Evolutionary conservation across 2,888 invertebrate species (phyloP).

Genomic region (Amblyteles armatorius): DNA sequence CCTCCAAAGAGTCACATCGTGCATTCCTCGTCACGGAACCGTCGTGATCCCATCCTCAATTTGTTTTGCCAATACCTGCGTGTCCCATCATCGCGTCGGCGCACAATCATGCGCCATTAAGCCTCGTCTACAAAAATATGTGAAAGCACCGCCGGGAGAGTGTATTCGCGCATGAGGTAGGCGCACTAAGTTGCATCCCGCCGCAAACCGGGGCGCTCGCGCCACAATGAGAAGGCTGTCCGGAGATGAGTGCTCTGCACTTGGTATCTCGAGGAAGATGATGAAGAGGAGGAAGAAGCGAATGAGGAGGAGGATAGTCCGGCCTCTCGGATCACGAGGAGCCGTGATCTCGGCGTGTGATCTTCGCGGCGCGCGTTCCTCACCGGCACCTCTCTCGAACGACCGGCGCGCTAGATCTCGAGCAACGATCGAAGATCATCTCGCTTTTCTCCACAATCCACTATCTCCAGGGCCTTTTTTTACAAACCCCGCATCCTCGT

Average conservation of each 20-base stretch:
- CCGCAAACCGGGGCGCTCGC: slow-evolving; percentile 38
- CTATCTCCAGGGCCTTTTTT: slow-evolving; percentile 20
- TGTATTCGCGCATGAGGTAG: slow-evolving; percentile 35
- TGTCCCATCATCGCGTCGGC: slow-evolving; percentile 70
- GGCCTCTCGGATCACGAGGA: slow-evolving; percentile 32
- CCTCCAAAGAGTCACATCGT: neutral
- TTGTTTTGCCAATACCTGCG: slow-evolving; percentile 3
- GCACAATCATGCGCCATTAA: slow-evolving; percentile 79
- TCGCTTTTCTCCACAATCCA: slow-evolving; percentile 67
- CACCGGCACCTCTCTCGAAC: slow-evolving; percentile 49
- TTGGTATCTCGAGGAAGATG: slow-evolving; percentile 40
- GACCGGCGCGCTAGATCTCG: slow-evolving; percentile 76
- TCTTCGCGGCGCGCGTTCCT: slow-evolving; percentile 36
- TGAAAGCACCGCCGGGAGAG: slow-evolving; percentile 69
- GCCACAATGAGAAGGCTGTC: slow-evolving; percentile 35
- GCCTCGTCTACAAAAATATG: slow-evolving; percentile 76
- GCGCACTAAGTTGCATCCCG: neutral
- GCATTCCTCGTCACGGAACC: neutral
- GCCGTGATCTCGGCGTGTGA: slow-evolving; percentile 46
- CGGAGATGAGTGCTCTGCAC: slow-evolving; percentile 73
- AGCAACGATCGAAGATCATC: slow-evolving; percentile 77
- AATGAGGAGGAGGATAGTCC: slow-evolving; percentile 30
- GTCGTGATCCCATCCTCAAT: slow-evolving; percentile 19
- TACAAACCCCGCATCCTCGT: neutral
- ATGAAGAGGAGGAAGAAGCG: slow-evolving; percentile 52